A percentile compares a stretch with the other conserved stretches of the same genome.
Evolutionary conservation across 2,113 vertebrate genomes (phyloP).

Genomic region (Pica pica): DNA sequence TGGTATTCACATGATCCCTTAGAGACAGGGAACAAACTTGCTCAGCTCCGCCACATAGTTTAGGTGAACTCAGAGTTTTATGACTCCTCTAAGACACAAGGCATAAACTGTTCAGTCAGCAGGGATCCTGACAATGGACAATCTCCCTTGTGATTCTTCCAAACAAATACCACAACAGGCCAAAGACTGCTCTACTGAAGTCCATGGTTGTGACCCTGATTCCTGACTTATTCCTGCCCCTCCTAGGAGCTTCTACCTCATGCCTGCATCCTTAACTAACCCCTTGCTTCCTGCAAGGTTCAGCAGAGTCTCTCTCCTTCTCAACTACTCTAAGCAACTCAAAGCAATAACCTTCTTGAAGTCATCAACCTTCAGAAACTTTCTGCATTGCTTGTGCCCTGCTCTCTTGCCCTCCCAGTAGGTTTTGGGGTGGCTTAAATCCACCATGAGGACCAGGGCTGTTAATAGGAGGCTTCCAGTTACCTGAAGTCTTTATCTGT

Average conservation of each 20-base stretch:
- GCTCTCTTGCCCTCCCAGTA: background rate
- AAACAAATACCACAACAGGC: background rate
- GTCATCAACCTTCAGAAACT: background rate
- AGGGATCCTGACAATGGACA: background rate
- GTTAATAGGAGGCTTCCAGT: background rate
- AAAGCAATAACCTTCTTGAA: background rate
- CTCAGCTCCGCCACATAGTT: background rate
- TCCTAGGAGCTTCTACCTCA: background rate
- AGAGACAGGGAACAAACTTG: background rate
- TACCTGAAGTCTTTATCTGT: background rate
- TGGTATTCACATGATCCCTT: background rate
- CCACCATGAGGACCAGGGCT: background rate
- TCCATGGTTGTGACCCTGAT: background rate
- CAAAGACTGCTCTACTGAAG: background rate
- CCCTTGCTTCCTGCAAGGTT: background rate
- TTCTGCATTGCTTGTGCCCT: background rate
- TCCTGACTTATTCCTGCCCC: background rate
- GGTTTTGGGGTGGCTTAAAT: background rate
- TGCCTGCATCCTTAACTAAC: background rate
- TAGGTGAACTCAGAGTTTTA: background rate
- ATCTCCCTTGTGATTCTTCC: background rate
- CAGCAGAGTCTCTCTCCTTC: background rate
- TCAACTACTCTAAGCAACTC: background rate
- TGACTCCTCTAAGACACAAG: background rate
- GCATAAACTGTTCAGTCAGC: background rate